These are phyloP conservation scores for Ernsta delagoae DNA, from an alignment of 2,888 invertebrate genomes.

Conservation along the genomic window DNA sequence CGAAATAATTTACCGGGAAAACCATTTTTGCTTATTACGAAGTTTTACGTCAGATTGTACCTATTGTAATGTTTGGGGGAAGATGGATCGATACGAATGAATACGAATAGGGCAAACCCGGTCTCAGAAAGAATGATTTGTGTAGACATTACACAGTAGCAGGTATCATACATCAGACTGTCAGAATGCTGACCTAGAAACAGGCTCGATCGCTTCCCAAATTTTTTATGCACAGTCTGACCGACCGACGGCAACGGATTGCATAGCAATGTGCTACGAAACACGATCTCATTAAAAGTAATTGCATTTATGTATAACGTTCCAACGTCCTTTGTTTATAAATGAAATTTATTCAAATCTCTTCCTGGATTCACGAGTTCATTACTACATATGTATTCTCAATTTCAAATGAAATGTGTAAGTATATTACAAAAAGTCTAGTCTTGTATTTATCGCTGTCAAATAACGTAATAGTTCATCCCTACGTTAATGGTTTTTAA, in stretches of 20 bases:
- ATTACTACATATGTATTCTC: too few species aligned
- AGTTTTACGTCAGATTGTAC: not conserved
- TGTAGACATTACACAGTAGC: conserved; percentile 45
- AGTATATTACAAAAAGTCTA: too few species aligned
- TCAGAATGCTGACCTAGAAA: conserved; percentile 58
- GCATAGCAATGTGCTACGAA: conserved; percentile 38
- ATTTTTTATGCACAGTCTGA: conserved; percentile 55
- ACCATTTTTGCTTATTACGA: not conserved
- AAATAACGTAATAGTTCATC: not conserved
- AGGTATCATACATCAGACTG: conserved; percentile 42
- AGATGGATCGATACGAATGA: conserved; percentile 54
- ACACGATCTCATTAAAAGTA: conserved; percentile 34
- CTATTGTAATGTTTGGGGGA: conserved; percentile 39
- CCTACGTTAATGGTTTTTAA: not conserved
- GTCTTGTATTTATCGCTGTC: too few species aligned
- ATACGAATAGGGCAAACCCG: conserved; percentile 51
- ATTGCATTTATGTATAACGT: conserved; percentile 27
- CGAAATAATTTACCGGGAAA: not conserved
- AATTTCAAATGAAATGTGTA: too few species aligned
- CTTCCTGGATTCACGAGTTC: not conserved
- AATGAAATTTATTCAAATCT: not conserved
- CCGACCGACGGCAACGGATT: conserved; percentile 39
- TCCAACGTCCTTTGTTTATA: not conserved
- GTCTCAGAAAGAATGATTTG: conserved; percentile 55
- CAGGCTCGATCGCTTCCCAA: conserved; percentile 46